Conservation (phyloP, 2,888 invertebrate genomes). For the Mermis nigrescens region DNA sequence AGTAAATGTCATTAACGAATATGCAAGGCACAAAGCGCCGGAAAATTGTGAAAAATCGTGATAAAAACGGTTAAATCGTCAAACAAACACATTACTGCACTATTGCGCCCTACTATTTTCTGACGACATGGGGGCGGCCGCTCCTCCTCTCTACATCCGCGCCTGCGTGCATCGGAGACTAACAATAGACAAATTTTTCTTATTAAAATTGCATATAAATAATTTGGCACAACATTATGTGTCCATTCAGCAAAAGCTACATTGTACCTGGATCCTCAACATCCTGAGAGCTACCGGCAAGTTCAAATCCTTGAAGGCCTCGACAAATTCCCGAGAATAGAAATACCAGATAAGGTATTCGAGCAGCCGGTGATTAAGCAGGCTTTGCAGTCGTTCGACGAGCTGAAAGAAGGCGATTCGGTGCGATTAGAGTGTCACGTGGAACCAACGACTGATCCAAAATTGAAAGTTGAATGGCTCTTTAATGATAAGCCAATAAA, state of each 20-base stretch:
- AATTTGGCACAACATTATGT: too few species aligned
- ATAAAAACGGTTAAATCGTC: too few species aligned
- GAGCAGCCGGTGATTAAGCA: constrained; percentile 66
- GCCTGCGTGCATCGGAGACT: too few species aligned
- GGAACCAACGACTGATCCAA: constrained; percentile 40
- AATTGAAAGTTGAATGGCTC: constrained; percentile 28
- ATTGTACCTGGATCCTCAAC: constrained; percentile 65
- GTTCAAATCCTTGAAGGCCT: constrained; percentile 64
- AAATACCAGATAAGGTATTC: constrained; percentile 62
- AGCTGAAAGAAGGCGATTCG: constrained; percentile 75
- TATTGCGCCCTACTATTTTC: too few species aligned
- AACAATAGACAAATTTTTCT: too few species aligned
- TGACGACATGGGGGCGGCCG: too few species aligned
- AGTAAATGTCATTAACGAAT: too few species aligned
- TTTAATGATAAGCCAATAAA: constrained; percentile 67
- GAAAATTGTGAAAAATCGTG: too few species aligned
- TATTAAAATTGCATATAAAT: too few species aligned
- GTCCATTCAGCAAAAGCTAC: constrained; percentile 35
- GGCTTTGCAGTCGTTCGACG: constrained; percentile 61
- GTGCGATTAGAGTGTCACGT: constrained; percentile 85
- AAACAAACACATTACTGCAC: too few species aligned
- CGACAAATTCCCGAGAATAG: constrained; percentile 31
- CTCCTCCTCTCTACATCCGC: too few species aligned
- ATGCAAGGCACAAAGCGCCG: too few species aligned
- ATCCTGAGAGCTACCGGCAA: constrained; percentile 73